These are phyloP conservation scores for Daubentonia madagascariensis DNA, from an alignment of 2,113 vertebrate genomes.

Conservation along the genomic window DNA sequence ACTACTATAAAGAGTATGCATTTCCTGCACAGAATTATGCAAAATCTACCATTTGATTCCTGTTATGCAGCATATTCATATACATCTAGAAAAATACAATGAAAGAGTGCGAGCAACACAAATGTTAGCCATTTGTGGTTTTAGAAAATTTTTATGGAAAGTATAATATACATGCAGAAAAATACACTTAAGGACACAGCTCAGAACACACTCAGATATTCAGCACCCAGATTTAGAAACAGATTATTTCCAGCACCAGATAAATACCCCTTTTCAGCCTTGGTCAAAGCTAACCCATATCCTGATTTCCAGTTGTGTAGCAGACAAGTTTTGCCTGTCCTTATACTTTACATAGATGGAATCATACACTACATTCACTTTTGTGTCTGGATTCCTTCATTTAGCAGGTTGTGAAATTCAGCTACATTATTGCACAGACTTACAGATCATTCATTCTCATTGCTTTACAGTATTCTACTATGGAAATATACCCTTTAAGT, in stretches of 20 bases:
- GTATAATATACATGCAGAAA: slow-evolving; percentile 37
- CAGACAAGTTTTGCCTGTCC: not conserved
- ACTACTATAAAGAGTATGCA: not conserved
- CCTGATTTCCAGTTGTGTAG: not conserved
- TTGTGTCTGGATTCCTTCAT: not conserved
- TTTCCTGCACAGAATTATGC: not conserved
- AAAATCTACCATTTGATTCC: not conserved
- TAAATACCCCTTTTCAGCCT: not conserved
- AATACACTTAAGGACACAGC: not conserved
- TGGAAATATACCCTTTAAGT: not conserved
- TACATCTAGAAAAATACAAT: not conserved
- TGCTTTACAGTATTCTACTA: not conserved
- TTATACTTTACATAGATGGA: not conserved
- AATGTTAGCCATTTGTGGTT: not conserved
- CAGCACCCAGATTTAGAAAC: slow-evolving; percentile 16
- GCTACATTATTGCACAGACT: not conserved
- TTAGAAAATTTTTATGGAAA: not conserved
- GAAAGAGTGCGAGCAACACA: not conserved
- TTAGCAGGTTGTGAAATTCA: not conserved
- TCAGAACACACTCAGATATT: not conserved
- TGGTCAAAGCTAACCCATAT: not conserved
- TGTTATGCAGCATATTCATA: not conserved
- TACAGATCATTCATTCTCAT: not conserved
- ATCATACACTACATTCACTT: not conserved
- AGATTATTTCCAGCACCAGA: not conserved